phyloP scores from a whole-genome alignment of 2,888 invertebrate genomes.

The Autographa pulchrina region DNA sequence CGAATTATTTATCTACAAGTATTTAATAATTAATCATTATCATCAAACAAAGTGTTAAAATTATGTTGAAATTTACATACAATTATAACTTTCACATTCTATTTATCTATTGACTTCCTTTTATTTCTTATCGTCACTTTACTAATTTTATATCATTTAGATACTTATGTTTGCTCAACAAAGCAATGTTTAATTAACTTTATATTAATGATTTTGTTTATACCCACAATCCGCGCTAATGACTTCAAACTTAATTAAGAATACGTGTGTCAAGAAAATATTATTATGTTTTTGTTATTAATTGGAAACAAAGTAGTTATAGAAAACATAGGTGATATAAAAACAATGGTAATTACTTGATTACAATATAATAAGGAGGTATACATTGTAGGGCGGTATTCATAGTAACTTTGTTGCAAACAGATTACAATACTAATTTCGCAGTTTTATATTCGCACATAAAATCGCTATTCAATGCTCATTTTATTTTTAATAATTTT shows the following conservation, averaged over 20 bases:
- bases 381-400: slow-evolving; percentile 24
- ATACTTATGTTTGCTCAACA: slow-evolving; percentile 38
- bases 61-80: slow-evolving; percentile 12
- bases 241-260: slow-evolving; percentile 41
- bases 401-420: slow-evolving; percentile 35
- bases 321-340: not conserved
- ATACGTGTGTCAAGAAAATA: not conserved
- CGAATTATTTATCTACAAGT: not conserved
- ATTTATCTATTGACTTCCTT: slow-evolving; percentile 43
- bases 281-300: slow-evolving; percentile 29
- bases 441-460: slow-evolving; percentile 50
- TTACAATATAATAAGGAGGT: not conserved
- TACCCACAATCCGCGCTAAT: slow-evolving; percentile 43
- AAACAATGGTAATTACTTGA: slow-evolving; percentile 19
- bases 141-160: slow-evolving; percentile 58
- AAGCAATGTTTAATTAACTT: slow-evolving; percentile 38
- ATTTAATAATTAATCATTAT: not conserved
- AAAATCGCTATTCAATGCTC: slow-evolving; percentile 45
- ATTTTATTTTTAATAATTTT: slow-evolving; percentile 42
- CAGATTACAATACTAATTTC: slow-evolving; percentile 36
- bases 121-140: slow-evolving; percentile 36
- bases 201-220: slow-evolving; percentile 54
- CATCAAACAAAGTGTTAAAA: not conserved
- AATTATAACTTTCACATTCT: slow-evolving; percentile 20
- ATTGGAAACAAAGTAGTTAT: slow-evolving; percentile 3